Base-by-base conservation (phyloP, 1,140 invertebrate genomes). In the Chlorops oryzae region DNA sequence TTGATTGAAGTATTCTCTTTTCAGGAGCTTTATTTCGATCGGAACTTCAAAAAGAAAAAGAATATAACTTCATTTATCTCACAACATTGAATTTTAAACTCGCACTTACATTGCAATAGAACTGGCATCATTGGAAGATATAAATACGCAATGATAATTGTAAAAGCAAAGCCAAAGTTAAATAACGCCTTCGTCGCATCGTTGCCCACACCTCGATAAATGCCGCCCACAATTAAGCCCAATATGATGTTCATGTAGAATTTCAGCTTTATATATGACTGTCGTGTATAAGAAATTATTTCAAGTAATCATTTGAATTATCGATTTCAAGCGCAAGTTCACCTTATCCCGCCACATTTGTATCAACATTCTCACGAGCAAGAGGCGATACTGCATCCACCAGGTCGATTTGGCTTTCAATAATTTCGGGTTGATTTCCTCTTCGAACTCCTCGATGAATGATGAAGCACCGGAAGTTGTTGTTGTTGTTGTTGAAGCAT, bases 1-100 rank as follows among this genome's bases (percentile, higher is more conserved):
- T 57, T 88, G 82, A 70, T 97, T 97, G 59, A 95, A 88, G 63
- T 95, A 86, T 74, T 97, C 94, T 47, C 92, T 75, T 57, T 90
- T 89, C 53, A 96, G 76, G 4, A 93, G 77, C 42, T 84, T 81
- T 43, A 94, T 86, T 76, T 96, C 91, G 20, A 82, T 78, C 1
- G 92, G 92, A 82, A 93, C 92, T 96, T 72, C 24, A 81, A 80
- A 65, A 53, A 59, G 20, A 57, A 15, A 34, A 37, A 25, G 10
- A 17, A 28, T 20, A 25, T 24, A 27, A 24, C 24, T 23, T n/a
- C 24, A 18, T 13, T 6, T 15, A 45, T 35, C 35, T 22, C 2
- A 32, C 20, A 20, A 5, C 17, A 1, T 20, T n/a, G n/a, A n/a
- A n/a, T n/a, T n/a, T n/a, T n/a, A n/a, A n/a, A n/a, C 35, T 32